Base-by-base conservation (phyloP, 2,888 invertebrate species). In the Parnassius apollo region DNA sequence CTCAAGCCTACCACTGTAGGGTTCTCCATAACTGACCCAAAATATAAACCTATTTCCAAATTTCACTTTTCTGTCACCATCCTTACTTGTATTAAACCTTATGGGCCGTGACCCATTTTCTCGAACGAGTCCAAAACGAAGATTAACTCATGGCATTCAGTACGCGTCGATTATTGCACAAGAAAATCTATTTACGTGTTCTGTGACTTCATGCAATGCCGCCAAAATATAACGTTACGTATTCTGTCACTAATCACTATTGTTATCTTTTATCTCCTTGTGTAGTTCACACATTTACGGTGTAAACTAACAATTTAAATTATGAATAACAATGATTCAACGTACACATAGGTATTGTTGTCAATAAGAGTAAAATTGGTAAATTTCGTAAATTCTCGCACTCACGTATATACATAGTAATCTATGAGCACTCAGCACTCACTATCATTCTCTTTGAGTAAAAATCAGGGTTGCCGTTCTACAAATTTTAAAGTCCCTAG, bases 1-100 rank as follows among this genome's bases (percentile, higher is more conserved):
- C 95, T 88, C 80, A 94, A 92, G 85, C 93, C 93, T 72, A 88
- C 86, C 75, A 85, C 86, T 66, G 84, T 78, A 66, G 82, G 80
- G 71, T 83, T 88, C 73, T 91, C 91, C 91, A 91, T 91, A 66
- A 65, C 81, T 72, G 54, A 58, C 51, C 57, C 66, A 53, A 51
- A 62, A 64, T 61, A 61, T 65, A 63, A 61, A 66, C 53, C 59
- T 61, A 63, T 61, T 60, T 48, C 58, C 45, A 13, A 49, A 49
- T 56, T 57, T 61, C 55, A 68, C 63, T 60, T 68, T 63, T 64
- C 68, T 68, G 67, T 67, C 70, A 80, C 67, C 84, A 82, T 80
- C 66, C 75, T 83, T 73, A 70, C 62, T 45, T 55, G 61, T 67
- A 69, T 67, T 61, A 49, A 11, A 66, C 58, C 55, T 66, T 62